These are phyloP conservation scores for Brachionus koreanus DNA, from an alignment of 1,140 invertebrate genomes.

Conservation along the genomic window DNA sequence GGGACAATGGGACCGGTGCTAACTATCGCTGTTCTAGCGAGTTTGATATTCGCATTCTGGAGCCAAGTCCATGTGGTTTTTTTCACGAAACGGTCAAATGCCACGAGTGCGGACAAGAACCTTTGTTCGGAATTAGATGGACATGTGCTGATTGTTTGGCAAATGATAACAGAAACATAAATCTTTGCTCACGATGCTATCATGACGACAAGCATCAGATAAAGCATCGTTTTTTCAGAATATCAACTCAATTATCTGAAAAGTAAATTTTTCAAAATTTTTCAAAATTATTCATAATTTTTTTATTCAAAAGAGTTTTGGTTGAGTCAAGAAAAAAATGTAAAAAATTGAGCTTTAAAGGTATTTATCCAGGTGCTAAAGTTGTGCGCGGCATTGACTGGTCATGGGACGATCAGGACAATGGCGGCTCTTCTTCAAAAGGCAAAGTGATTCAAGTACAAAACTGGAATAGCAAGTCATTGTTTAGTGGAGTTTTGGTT, in stretches of 20 bases:
- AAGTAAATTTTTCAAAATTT: slow-evolving; percentile 61
- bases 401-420: slow-evolving; percentile 95
- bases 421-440: slow-evolving; percentile 75
- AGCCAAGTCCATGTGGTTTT: slow-evolving; percentile 88
- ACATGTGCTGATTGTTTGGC: slow-evolving; percentile 86
- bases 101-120: slow-evolving; percentile 88
- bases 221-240: slow-evolving; percentile 86
- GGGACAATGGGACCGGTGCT: slow-evolving; percentile 97
- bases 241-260: slow-evolving; percentile 76
- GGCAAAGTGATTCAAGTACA: slow-evolving; percentile 95
- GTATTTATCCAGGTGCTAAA: slow-evolving; percentile 84
- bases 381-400: slow-evolving; percentile 69
- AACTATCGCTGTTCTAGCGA: slow-evolving; percentile 93
- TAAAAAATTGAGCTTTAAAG: slow-evolving; percentile 83
- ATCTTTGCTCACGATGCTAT: slow-evolving; percentile 93
- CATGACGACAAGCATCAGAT: slow-evolving; percentile 93
- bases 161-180: slow-evolving; percentile 67
- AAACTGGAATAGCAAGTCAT: slow-evolving; percentile 93
- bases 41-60: slow-evolving; percentile 84
- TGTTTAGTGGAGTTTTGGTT: slow-evolving; percentile 88
- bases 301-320: slow-evolving; percentile 63
- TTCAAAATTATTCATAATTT: no score
- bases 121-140: slow-evolving; percentile 93
- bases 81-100: slow-evolving; percentile 97
- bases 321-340: slow-evolving; percentile 85